Evolutionary conservation across 2,797 vertebrate genomes (phyloP), one percentile per base, ranked within the genome.

Genomic region (Clarias fuscus): DNA sequence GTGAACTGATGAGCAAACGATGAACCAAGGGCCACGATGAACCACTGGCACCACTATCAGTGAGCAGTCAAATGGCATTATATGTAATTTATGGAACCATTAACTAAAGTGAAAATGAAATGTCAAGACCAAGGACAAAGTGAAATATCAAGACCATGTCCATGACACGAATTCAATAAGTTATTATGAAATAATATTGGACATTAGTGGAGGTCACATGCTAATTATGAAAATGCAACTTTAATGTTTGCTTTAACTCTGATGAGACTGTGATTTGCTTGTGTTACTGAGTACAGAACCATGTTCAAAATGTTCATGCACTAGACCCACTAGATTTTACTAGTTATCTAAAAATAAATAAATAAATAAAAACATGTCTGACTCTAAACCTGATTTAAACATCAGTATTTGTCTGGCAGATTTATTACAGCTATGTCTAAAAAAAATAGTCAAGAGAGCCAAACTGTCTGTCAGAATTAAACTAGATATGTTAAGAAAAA

Each of bases 31-130:
- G 30, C 30, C 61, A 61, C 33, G n/a, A 43, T 33, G 33, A 33
- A 37, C 17, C 24, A 20, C 37, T n/a, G 40, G 79, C 79, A 53
- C 40, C 79, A 65, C 61, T 65, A 65, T 65, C 37, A 81, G 7
- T 7, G 3, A 7, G n/a, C 37, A 48, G 40, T 65, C 14, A 81
- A 20, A 65, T 30, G 15, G 27, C 53, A 81, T 79, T 78, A 33
- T 61, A 20, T 59, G 30, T 64, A 40, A 64, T 40, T 64, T 80
- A 80, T 80, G 58, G 43, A 80, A 64, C 33, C 77, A 64, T 80
- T 80, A 80, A 80, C 33, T 7, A n/a, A 80, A 80, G 37, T 64
- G 33, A 80, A 80, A 80, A 61, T 61, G 18, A 78, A 61, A 77
- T 75, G 43, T 27, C 72, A 20, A 33, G 73, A 20, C 48, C 48